These are phyloP conservation scores for Orthosia incerta DNA, from an alignment of 2,888 invertebrate species.

Conservation along the genomic window DNA sequence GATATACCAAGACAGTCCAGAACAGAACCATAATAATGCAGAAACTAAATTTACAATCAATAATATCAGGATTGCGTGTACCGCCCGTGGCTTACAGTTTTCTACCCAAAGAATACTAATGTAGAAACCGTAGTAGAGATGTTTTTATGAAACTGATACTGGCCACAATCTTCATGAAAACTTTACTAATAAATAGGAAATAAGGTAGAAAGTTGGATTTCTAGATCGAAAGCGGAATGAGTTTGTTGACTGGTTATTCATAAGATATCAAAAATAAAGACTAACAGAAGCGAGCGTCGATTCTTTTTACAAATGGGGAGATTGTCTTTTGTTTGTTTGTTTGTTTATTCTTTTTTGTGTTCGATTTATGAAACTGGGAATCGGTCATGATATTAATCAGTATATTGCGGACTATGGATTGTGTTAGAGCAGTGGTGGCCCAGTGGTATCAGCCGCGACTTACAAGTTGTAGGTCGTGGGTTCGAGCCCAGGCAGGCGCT, in stretches of 20 bases:
- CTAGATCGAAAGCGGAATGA: slow-evolving; percentile 25
- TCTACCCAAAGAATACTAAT: not conserved
- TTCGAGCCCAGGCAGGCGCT: too few relatives aligned
- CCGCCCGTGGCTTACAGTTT: slow-evolving; percentile 30
- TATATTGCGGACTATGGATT: too few relatives aligned
- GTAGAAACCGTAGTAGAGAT: not conserved
- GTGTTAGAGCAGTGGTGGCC: too few relatives aligned
- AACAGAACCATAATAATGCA: slow-evolving; percentile 30
- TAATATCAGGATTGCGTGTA: slow-evolving; percentile 45
- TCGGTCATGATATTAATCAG: not conserved
- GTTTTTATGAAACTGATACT: slow-evolving; percentile 15
- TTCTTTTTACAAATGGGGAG: slow-evolving; percentile 4
- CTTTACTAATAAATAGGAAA: slow-evolving; percentile 47
- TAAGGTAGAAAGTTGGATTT: slow-evolving; percentile 28
- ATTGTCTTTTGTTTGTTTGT: slow-evolving; percentile 7
- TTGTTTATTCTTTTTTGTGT: not conserved
- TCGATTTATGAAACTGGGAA: slow-evolving; percentile 6
- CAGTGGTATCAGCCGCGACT: too few relatives aligned
- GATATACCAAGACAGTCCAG: not conserved
- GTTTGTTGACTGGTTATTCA: slow-evolving; percentile 22
- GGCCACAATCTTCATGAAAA: slow-evolving; percentile 29
- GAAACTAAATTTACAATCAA: slow-evolving; percentile 39
- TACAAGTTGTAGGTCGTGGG: too few relatives aligned
- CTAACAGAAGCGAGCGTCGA: slow-evolving; percentile 12
- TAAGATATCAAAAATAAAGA: too few relatives aligned